phyloP scores from a whole-genome alignment of 2,888 invertebrate species.

The Seladonia tumulorum region DNA sequence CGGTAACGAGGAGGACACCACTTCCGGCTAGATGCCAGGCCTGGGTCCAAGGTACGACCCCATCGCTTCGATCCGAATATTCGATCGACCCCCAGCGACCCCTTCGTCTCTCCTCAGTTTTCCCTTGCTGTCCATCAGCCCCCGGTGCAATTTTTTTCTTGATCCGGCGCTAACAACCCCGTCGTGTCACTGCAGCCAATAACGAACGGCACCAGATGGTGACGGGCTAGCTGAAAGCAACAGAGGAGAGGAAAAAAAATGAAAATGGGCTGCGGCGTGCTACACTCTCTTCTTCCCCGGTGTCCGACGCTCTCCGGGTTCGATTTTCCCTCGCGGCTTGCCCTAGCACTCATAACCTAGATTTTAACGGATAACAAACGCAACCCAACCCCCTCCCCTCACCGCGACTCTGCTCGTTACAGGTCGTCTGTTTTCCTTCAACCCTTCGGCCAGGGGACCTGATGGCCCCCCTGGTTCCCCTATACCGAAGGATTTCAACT shows the following conservation, averaged over 20 bases:
- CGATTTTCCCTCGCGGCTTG: constrained; percentile 81
- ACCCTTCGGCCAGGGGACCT: constrained; percentile 14
- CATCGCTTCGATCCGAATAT: constrained; percentile 19
- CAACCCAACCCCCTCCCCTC: constrained; percentile 22
- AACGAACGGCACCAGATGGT: constrained; percentile 33
- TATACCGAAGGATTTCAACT: constrained; percentile 19
- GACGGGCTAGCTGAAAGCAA: neutral
- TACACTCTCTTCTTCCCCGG: constrained; percentile 23
- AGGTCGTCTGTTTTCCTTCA: constrained; percentile 40
- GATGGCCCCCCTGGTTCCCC: constrained; percentile 4
- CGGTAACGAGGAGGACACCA: neutral
- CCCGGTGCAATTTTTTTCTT: constrained; percentile 22
- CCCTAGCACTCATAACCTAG: constrained; percentile 80
- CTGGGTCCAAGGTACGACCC: neutral
- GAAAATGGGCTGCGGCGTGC: constrained; percentile 6
- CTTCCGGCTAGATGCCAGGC: neutral
- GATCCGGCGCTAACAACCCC: neutral
- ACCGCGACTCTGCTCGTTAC: constrained; percentile 20
- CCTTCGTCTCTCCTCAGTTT: neutral
- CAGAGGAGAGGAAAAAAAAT: neutral
- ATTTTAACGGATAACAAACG: constrained; percentile 76
- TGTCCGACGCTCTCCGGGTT: constrained; percentile 73
- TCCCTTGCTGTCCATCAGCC: constrained; percentile 8
- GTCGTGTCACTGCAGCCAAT: constrained; percentile 22
- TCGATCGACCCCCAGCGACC: neutral